A percentile compares a stretch with the other conserved stretches of the same genome.
These are phyloP conservation scores for Oreochromis niloticus DNA, from an alignment of 2,113 vertebrate genomes.

Conservation along the genomic window DNA sequence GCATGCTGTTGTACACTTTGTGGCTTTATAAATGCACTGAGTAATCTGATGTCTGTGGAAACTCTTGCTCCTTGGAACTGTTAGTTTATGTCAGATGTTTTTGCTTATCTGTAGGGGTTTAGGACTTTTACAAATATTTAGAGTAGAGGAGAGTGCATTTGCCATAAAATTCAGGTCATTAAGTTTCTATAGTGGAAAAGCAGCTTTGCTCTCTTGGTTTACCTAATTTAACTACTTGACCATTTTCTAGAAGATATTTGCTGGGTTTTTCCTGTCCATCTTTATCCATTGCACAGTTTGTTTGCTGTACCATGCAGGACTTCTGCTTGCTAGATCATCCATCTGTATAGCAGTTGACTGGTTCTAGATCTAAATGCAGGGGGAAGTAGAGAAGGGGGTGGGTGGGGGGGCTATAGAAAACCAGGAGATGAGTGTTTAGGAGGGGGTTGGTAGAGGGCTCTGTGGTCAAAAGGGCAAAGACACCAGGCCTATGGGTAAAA, in stretches of 20 bases:
- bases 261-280: background rate
- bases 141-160: background rate
- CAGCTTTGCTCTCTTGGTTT: background rate
- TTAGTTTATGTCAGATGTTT: background rate
- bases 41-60: background rate
- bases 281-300: background rate
- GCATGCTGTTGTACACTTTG: background rate
- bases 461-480: background rate
- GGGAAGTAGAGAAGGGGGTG: background rate
- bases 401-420: background rate
- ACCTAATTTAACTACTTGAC: background rate
- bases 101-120: background rate
- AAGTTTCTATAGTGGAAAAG: background rate
- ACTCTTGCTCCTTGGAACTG: background rate
- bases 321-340: slow-evolving; percentile 22
- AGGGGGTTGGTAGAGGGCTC: background rate
- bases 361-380: slow-evolving; percentile 1
- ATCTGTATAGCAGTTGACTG: slow-evolving; percentile 31
- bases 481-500: background rate
- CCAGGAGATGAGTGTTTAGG: background rate
- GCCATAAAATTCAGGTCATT: background rate
- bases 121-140: background rate
- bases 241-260: background rate
- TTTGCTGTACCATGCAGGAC: slow-evolving; percentile 19
- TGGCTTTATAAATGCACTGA: background rate